phyloP scores from a whole-genome alignment of 2,797 vertebrate species.

The Telmatherina bonti region DNA sequence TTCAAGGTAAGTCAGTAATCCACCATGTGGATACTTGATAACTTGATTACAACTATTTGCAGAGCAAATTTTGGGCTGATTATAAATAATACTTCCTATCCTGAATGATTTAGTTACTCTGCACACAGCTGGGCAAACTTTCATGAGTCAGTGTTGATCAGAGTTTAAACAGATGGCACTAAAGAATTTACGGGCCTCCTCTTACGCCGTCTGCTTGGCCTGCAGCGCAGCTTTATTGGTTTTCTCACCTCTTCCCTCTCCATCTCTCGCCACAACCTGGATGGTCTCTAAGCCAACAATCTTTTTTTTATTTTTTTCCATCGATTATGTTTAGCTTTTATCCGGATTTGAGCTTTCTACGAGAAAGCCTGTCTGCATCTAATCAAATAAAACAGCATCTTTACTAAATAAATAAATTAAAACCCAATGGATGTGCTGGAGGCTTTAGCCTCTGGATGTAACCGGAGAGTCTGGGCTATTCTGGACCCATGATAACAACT shows the following conservation, averaged over 20 bases:
- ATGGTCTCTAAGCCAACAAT: slow-evolving; percentile 43
- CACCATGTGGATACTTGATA: background rate
- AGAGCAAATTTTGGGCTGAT: background rate
- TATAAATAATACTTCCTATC: background rate
- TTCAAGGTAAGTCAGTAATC: background rate
- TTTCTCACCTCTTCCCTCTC: slow-evolving; percentile 58
- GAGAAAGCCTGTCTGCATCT: slow-evolving; percentile 58
- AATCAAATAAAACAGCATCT: slow-evolving; percentile 64
- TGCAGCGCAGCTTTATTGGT: slow-evolving; percentile 50
- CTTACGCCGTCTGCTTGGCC: slow-evolving; percentile 1
- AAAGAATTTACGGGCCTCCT: slow-evolving; percentile 4
- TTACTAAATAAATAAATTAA: slow-evolving; percentile 67
- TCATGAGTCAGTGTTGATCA: slow-evolving; percentile 4
- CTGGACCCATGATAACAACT: slow-evolving; percentile 70
- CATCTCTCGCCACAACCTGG: slow-evolving; percentile 42
- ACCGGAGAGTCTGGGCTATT: slow-evolving; percentile 68
- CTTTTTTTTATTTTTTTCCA: slow-evolving; percentile 18
- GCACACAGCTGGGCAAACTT: background rate
- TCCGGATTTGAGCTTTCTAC: slow-evolving; percentile 63
- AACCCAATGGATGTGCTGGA: background rate
- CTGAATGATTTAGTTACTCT: background rate
- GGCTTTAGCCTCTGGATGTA: slow-evolving; percentile 48
- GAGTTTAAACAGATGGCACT: slow-evolving; percentile 11
- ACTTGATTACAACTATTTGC: background rate
- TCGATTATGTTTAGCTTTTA: slow-evolving; percentile 58